Evolutionary conservation across 2,113 vertebrate genomes (phyloP).

Genomic region (Aphyosemion australe): DNA sequence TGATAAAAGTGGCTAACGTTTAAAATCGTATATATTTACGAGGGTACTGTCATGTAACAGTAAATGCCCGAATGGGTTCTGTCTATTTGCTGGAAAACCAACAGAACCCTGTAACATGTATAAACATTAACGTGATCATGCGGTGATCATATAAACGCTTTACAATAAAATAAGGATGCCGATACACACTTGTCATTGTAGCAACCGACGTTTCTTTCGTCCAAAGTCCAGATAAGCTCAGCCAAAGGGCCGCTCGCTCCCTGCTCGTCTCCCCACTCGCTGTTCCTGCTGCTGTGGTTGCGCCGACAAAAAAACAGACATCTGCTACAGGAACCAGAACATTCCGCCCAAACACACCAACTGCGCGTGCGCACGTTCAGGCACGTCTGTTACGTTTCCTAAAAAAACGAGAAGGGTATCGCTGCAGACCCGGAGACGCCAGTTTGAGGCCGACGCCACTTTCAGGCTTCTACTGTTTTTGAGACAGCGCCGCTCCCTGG

Average conservation of each 20-base stretch:
- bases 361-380: constrained; percentile 41
- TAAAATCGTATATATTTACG: too few relatives aligned
- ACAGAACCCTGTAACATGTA: constrained; percentile 17
- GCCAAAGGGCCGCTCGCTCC: constrained; percentile 68
- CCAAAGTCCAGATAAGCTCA: constrained; percentile 60
- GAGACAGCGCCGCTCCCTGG: too few relatives aligned
- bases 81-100: constrained; percentile 36
- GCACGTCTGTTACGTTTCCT: too few relatives aligned
- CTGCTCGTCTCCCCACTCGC: constrained; percentile 45
- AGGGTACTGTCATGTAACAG: neutral
- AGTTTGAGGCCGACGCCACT: too few relatives aligned
- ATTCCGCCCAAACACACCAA: neutral
- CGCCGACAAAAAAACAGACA: constrained; percentile 27
- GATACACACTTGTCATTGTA: constrained; percentile 79
- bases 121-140: neutral
- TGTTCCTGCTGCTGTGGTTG: constrained; percentile 16
- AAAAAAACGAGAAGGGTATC: too few relatives aligned
- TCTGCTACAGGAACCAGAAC: constrained; percentile 42
- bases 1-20: too few relatives aligned
- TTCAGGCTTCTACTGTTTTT: too few relatives aligned
- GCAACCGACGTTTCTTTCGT: constrained; percentile 35
- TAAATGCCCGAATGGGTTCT: neutral
- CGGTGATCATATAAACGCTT: constrained; percentile 26
- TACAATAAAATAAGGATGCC: constrained; percentile 32
- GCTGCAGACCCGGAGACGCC: too few relatives aligned